Base-by-base conservation (phyloP, 2,888 invertebrate species). In the Epinotia ramella region DNA sequence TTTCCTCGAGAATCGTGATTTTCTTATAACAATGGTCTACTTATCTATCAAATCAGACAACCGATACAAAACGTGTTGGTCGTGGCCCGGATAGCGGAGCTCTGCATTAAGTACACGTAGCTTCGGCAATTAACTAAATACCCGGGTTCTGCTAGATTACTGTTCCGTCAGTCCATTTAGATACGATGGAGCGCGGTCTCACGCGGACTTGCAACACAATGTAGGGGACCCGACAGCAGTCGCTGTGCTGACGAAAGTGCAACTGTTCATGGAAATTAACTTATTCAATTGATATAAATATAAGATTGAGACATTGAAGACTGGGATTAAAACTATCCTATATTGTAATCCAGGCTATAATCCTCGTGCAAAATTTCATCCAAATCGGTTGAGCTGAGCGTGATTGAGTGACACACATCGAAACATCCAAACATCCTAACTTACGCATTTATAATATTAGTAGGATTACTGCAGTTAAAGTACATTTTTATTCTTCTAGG, bases 191-290 rank as follows among this genome's bases (percentile, higher is more conserved):
- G 78, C 81, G 78, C 81, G 79, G 80, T 83, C 84, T 82, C 83
- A 85, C 84, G 83, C 79, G 77, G 73, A 72, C 64, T 84, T 83
- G 80, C 84, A 72, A 81, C 81, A 83, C 78, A 80, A 80, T 80
- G 78, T 81, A 79, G 75, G 80, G 77, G 79, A 80, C 78, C 79
- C 78, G 78, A 77, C 78, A 53, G 53, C 53, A n/a, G 5, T 4
- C 16, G 16, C n/a, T 18, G 56, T 24, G 53, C 60, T 73, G 73
- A 73, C 73, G 73, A 73, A 73, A 73, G 73, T 62, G 53, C 63
- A 28, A 70, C 60, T 56, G 64, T 57, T 24, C 40, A 24, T 56
- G 63, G 57, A 67, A 56, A 33, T 64, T 44, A 24, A 57, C 24
- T 46, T 49, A 33, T 62, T 57, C 0, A 63, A 16, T 65, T 46